Evolutionary conservation across 2,888 invertebrate genomes (phyloP).

Genomic region (Ischnura elegans): DNA sequence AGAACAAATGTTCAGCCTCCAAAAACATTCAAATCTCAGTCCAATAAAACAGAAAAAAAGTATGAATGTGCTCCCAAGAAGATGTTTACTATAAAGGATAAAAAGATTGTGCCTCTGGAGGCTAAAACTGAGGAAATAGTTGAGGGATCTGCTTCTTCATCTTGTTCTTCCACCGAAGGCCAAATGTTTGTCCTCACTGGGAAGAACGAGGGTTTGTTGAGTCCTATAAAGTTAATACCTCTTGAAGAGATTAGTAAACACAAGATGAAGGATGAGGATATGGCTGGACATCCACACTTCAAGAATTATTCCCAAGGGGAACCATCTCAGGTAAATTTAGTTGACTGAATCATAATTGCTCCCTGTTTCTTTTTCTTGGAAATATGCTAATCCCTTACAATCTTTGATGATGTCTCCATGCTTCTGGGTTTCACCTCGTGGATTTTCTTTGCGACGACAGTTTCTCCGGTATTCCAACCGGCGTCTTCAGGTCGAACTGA

Average conservation of each 20-base stretch:
- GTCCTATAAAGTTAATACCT: not conserved
- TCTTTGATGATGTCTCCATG: no score
- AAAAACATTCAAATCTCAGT: not conserved
- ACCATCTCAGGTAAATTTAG: slow-evolving; percentile 73
- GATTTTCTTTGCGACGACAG: no score
- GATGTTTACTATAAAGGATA: not conserved
- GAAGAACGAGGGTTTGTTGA: not conserved
- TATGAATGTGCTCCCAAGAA: not conserved
- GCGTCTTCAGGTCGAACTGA: no score
- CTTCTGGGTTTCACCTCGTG: no score
- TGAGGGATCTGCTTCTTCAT: not conserved
- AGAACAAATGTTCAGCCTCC: not conserved
- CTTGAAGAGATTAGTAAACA: slow-evolving; percentile 70
- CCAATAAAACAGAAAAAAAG: not conserved
- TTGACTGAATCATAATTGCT: no score
- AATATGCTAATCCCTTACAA: no score
- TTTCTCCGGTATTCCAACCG: no score
- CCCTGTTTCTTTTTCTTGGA: no score
- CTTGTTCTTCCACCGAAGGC: not conserved
- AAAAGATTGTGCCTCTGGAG: slow-evolving; percentile 3
- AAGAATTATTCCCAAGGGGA: slow-evolving; percentile 80
- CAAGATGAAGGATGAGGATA: slow-evolving; percentile 75
- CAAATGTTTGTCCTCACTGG: not conserved
- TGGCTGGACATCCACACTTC: slow-evolving; percentile 80
- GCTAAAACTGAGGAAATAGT: not conserved